Conservation (phyloP, 2,888 invertebrate genomes). For the Cephus sareptanus region DNA sequence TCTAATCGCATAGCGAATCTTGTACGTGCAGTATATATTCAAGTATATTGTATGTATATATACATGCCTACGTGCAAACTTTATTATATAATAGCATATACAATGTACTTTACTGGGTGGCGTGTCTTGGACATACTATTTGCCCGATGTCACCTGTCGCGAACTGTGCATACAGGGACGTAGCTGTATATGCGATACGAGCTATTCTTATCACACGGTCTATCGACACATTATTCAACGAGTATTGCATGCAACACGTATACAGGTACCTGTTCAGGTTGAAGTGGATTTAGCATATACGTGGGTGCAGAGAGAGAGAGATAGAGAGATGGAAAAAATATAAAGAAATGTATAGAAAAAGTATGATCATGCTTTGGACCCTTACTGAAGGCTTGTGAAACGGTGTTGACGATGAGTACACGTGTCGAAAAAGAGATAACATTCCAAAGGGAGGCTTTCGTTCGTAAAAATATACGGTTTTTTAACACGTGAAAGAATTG, state of each 20-base stretch:
- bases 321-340: no score
- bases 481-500: neutral
- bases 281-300: neutral
- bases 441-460: neutral
- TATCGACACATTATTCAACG: conserved; percentile 42
- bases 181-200: neutral
- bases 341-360: neutral
- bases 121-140: neutral
- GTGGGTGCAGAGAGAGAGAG: no score
- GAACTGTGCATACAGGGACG: neutral
- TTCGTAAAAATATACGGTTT: neutral
- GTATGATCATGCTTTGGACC: neutral
- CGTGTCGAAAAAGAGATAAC: neutral
- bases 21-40: neutral
- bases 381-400: neutral
- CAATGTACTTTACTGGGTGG: neutral
- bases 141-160: neutral
- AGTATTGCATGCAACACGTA: conserved; percentile 1
- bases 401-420: neutral
- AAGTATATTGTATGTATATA: neutral
- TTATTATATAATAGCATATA: neutral
- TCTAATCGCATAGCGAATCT: neutral
- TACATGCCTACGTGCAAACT: neutral
- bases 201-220: conserved; percentile 33
- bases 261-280: neutral